Conservation (phyloP, 2,797 vertebrate genomes). For the Halcyon badia region DNA sequence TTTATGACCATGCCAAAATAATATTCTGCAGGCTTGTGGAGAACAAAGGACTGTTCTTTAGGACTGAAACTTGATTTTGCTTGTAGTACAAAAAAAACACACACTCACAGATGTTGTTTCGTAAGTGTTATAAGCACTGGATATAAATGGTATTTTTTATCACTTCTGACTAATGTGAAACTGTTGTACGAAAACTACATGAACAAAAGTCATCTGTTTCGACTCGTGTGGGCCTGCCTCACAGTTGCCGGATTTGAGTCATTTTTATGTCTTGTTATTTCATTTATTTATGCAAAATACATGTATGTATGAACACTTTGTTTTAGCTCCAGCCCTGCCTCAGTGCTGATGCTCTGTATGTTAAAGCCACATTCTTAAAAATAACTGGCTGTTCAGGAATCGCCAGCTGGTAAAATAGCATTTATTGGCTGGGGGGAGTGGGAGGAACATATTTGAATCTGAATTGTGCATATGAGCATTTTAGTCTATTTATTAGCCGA, state of each 20-base stretch:
- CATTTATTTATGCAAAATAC: conserved; percentile 99
- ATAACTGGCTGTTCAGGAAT: conserved; percentile 86
- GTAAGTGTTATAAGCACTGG: conserved; percentile 99
- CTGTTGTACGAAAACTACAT: conserved; percentile 94
- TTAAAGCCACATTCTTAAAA: conserved; percentile 83
- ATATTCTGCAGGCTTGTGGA: conserved; percentile 92
- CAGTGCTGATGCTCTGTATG: conserved; percentile 83
- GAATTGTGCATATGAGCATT: conserved; percentile 88
- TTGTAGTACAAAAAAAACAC: conserved; percentile 87
- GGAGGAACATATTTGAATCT: conserved; percentile 90
- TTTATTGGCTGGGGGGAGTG: conserved; percentile 84
- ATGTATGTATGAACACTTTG: conserved; percentile 95
- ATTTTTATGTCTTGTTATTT: conserved; percentile 93
- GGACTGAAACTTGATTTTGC: conserved; percentile 99
- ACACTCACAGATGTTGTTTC: conserved; percentile 94
- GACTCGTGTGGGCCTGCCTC: conserved; percentile 93
- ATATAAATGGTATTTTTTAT: conserved; percentile 99
- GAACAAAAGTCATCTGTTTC: conserved; percentile 94
- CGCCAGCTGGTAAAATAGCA: conserved; percentile 83
- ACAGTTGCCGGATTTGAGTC: conserved; percentile 94
- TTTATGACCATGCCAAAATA: conserved; percentile 93
- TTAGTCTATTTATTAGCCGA: conserved; percentile 97
- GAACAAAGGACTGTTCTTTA: conserved; percentile 94
- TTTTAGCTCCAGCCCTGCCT: conserved; percentile 94
- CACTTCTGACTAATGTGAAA: conserved; percentile 99